Conservation (phyloP, 2,113 vertebrate species). For the Thamnophis sirtalis region DNA sequence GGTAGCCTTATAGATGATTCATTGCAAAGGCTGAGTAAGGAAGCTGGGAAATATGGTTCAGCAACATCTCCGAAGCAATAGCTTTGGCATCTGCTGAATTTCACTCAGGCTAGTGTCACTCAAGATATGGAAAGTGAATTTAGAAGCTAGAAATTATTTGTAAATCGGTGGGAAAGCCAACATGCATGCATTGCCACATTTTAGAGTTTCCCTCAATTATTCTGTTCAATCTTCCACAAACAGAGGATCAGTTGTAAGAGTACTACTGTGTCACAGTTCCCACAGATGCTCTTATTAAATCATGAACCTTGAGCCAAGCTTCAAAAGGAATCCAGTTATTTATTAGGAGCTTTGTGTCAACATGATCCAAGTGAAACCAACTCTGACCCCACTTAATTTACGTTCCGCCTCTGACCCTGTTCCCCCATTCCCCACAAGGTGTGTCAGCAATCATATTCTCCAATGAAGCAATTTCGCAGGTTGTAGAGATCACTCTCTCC, state of each 20-base stretch:
- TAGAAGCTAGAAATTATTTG: neutral
- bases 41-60: neutral
- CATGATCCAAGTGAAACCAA: too few relatives aligned
- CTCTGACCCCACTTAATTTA: too few relatives aligned
- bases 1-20: neutral
- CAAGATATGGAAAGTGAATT: neutral
- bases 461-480: too few relatives aligned
- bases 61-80: neutral
- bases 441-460: too few relatives aligned
- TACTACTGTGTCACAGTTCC: neutral
- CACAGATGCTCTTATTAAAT: too few relatives aligned
- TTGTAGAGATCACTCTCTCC: too few relatives aligned
- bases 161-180: neutral
- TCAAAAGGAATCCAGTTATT: too few relatives aligned
- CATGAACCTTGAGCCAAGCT: too few relatives aligned
- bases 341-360: too few relatives aligned
- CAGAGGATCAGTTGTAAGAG: conserved; percentile 2
- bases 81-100: neutral
- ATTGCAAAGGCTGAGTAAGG: neutral
- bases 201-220: neutral
- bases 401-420: too few relatives aligned
- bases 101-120: neutral
- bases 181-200: neutral
- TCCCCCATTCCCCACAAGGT: too few relatives aligned
- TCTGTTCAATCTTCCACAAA: neutral